Conservation (phyloP, 2,888 invertebrate species). For the Peribatodes rhomboidaria region DNA sequence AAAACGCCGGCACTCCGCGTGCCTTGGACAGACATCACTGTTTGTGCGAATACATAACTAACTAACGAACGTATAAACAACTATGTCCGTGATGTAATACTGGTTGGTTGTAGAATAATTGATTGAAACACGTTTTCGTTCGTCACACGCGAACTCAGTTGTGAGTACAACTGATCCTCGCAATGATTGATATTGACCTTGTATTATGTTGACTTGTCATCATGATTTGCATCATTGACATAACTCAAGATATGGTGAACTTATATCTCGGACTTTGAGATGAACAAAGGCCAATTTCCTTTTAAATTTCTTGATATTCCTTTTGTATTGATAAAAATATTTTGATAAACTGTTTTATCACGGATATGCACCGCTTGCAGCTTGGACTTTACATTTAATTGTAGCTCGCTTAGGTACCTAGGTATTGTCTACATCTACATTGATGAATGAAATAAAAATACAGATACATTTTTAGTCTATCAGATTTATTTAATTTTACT, state of each 20-base stretch:
- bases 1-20: slow-evolving; percentile 4
- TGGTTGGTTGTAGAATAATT: background rate
- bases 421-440: too few relatives aligned
- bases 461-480: too few relatives aligned
- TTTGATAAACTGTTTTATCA: too few relatives aligned
- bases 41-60: background rate
- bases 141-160: background rate
- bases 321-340: too few relatives aligned
- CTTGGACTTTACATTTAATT: too few relatives aligned
- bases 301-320: too few relatives aligned
- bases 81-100: background rate
- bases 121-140: background rate
- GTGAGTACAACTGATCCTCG: background rate
- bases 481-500: too few relatives aligned
- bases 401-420: too few relatives aligned
- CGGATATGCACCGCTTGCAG: too few relatives aligned
- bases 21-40: background rate
- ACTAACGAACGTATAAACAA: background rate
- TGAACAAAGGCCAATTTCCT: too few relatives aligned
- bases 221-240: background rate
- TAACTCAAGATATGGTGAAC: background rate
- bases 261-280: too few relatives aligned
- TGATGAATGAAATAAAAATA: too few relatives aligned
- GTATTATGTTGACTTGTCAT: background rate
- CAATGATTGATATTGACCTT: background rate